These are phyloP conservation scores for Atta cephalotes DNA, from an alignment of 1,140 invertebrate genomes.

Conservation along the genomic window DNA sequence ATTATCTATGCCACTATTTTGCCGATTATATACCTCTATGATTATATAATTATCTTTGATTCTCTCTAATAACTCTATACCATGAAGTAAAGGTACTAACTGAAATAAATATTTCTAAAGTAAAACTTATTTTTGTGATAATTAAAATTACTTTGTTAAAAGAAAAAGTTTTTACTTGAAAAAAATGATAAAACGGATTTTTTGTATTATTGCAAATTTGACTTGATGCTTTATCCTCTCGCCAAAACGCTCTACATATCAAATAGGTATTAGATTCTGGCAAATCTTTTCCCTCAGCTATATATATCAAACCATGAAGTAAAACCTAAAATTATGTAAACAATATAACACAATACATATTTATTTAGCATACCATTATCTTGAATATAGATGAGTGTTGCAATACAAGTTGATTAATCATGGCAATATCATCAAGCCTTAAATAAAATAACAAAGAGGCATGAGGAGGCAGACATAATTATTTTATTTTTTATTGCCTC, in stretches of 20 bases:
- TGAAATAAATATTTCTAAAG: constrained; percentile 74
- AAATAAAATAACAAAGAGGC: neutral
- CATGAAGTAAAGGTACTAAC: constrained; percentile 87
- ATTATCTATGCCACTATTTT: constrained; percentile 79
- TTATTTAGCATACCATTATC: neutral
- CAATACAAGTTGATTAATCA: neutral
- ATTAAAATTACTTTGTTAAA: constrained; percentile 29
- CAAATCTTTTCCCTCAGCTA: constrained; percentile 85
- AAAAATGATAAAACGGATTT: constrained; percentile 86
- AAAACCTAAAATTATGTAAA: constrained; percentile 77
- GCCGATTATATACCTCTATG: constrained; percentile 86
- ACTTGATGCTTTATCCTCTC: constrained; percentile 85
- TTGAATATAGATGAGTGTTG: neutral
- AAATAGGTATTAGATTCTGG: constrained; percentile 83
- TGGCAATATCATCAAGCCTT: neutral
- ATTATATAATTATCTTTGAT: constrained; percentile 87
- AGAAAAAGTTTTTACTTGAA: constrained; percentile 81
- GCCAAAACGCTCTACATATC: constrained; percentile 86
- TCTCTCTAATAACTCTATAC: constrained; percentile 86
- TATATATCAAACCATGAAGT: constrained; percentile 86
- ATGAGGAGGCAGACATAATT: neutral
- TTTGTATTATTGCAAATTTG: constrained; percentile 81
- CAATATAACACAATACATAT: neutral
- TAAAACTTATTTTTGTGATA: constrained; percentile 31
- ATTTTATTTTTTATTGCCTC: neutral